These are phyloP conservation scores for Acrobasis consociella DNA, from an alignment of 2,888 invertebrate genomes.

Conservation along the genomic window DNA sequence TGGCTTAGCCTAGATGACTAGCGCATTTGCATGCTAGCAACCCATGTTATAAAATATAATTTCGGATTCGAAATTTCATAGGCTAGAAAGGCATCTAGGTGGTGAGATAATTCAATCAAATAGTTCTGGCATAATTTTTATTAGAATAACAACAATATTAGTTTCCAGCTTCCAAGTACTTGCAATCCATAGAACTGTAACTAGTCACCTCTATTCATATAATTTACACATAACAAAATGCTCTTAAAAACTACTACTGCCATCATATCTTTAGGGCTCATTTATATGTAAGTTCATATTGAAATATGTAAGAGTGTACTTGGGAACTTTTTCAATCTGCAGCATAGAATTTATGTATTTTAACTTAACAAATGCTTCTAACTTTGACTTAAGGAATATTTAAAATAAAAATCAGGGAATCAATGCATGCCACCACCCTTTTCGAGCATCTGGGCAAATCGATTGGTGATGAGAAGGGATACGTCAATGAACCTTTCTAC, in stretches of 20 bases:
- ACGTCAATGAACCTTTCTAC: constrained; percentile 97
- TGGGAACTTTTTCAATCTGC: not conserved
- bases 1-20: no score
- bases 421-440: constrained; percentile 85
- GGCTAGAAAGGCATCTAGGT: no score
- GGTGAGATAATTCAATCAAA: not conserved
- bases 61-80: no score
- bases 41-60: no score
- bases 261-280: constrained; percentile 7
- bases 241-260: constrained; percentile 18
- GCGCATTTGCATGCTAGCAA: no score
- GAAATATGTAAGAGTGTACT: not conserved
- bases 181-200: constrained; percentile 1
- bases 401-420: constrained; percentile 30
- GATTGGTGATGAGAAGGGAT: constrained; percentile 92
- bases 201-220: not conserved
- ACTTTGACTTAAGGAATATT: constrained; percentile 8
- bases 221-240: constrained; percentile 16
- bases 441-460: constrained; percentile 93
- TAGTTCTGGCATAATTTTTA: not conserved
- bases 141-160: constrained; percentile 13
- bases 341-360: not conserved
- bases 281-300: not conserved
- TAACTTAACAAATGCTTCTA: constrained; percentile 5
- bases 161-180: constrained; percentile 3